A percentile compares a stretch with the other conserved stretches of the same genome.
Evolutionary conservation across 2,888 invertebrate genomes (phyloP).

Genomic region (Acronicta leporina): DNA sequence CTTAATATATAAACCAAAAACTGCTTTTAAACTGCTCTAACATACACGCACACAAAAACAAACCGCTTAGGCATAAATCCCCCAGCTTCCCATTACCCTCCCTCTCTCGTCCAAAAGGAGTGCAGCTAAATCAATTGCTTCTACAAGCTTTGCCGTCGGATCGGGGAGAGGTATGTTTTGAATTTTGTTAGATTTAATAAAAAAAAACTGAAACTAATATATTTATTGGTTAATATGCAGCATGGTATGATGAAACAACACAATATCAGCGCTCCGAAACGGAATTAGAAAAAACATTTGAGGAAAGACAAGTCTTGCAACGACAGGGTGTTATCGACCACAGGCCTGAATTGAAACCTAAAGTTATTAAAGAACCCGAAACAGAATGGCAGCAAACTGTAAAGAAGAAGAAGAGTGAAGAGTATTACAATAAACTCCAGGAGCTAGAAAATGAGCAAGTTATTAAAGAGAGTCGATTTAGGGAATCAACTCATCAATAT

Average conservation of each 20-base stretch:
- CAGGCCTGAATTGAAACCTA: slow-evolving; percentile 90
- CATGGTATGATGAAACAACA: slow-evolving; percentile 97
- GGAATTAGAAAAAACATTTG: slow-evolving; percentile 96
- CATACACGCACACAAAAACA: slow-evolving; percentile 80
- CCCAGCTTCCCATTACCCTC: slow-evolving; percentile 66
- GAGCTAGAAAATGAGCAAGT: slow-evolving; percentile 95
- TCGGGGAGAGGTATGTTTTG: slow-evolving; percentile 81
- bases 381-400: slow-evolving; percentile 96
- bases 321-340: slow-evolving; percentile 91
- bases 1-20: slow-evolving; percentile 35
- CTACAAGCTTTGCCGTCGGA: slow-evolving; percentile 84
- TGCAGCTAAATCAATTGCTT: slow-evolving; percentile 84
- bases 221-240: slow-evolving; percentile 75
- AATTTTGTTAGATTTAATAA: slow-evolving; percentile 34
- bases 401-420: slow-evolving; percentile 94
- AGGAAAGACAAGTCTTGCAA: slow-evolving; percentile 93
- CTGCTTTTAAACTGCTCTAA: slow-evolving; percentile 69
- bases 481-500: slow-evolving; percentile 94
- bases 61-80: slow-evolving; percentile 79
- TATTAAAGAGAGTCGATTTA: slow-evolving; percentile 93
- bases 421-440: slow-evolving; percentile 94
- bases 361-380: slow-evolving; percentile 92
- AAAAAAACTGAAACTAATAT: slow-evolving; percentile 25
- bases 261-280: slow-evolving; percentile 95
- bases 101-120: slow-evolving; percentile 70